phyloP scores from a whole-genome alignment of 2,113 vertebrate species.

The Cynoglossus semilaevis region DNA sequence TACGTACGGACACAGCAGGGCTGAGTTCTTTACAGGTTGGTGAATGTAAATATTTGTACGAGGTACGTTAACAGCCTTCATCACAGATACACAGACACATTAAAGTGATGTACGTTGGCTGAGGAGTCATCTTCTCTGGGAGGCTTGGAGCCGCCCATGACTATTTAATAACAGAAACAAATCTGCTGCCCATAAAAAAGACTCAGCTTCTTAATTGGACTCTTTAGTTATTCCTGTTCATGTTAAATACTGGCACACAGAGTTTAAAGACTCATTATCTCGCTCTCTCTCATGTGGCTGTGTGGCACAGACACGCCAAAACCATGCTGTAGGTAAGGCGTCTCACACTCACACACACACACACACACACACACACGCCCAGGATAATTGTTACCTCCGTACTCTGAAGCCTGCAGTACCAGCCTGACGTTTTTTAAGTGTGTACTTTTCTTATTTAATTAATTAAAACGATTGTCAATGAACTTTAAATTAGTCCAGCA shows the following conservation, averaged over 20 bases:
- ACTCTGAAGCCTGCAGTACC: constrained; percentile 65
- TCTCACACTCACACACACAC: neutral
- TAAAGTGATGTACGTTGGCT: constrained; percentile 10
- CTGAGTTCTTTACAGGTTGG: neutral
- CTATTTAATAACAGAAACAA: constrained; percentile 33
- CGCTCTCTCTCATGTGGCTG: constrained; percentile 40
- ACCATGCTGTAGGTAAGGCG: constrained; percentile 24
- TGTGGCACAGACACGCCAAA: constrained; percentile 20
- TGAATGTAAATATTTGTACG: neutral
- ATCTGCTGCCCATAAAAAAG: constrained; percentile 34
- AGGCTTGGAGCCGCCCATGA: constrained; percentile 9
- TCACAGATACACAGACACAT: constrained; percentile 16
- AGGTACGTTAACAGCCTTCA: constrained; percentile 12
- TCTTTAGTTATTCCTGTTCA: constrained; percentile 77
- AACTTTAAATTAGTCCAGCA: constrained; percentile 83
- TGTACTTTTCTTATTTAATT: constrained; percentile 80
- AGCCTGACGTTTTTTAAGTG: constrained; percentile 62
- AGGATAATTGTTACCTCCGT: constrained; percentile 76
- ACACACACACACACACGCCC: constrained; percentile 35
- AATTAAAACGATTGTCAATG: constrained; percentile 79
- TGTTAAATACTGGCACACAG: constrained; percentile 76
- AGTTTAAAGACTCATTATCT: constrained; percentile 74
- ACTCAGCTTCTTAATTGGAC: constrained; percentile 69
- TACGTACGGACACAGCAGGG: neutral
- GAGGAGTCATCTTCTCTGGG: constrained; percentile 1